phyloP scores from a whole-genome alignment of 2,888 invertebrate species.

The Papilio protenor region DNA sequence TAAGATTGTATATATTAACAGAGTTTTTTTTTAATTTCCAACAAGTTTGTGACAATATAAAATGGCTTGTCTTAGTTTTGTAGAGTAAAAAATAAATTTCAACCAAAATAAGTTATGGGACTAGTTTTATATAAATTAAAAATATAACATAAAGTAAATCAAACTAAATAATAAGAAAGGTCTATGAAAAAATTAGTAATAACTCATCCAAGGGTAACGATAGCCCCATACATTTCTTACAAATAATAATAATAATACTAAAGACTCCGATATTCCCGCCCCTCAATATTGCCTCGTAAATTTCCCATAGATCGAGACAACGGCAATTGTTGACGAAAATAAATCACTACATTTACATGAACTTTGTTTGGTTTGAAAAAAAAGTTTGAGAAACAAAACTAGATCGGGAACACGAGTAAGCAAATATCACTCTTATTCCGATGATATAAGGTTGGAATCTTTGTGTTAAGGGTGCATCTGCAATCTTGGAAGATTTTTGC shows the following conservation, averaged over 20 bases:
- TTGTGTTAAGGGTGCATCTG: slow-evolving; percentile 59
- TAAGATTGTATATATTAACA: no score
- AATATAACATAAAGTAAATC: not conserved
- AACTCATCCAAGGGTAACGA: slow-evolving; percentile 27
- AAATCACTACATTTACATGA: slow-evolving; percentile 76
- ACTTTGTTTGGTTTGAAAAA: slow-evolving; percentile 53
- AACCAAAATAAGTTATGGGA: not conserved
- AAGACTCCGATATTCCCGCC: slow-evolving; percentile 60
- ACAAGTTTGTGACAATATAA: not conserved
- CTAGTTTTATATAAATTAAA: not conserved
- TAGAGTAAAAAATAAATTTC: not conserved
- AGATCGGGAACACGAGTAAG: slow-evolving; percentile 61
- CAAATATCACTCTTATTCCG: slow-evolving; percentile 48
- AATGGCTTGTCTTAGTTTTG: not conserved
- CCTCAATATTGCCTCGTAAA: slow-evolving; percentile 75
- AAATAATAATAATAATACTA: slow-evolving; percentile 46
- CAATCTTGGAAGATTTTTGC: slow-evolving; percentile 65
- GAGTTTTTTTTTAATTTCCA: not conserved
- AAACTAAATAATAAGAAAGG: not conserved
- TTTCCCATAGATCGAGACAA: slow-evolving; percentile 75
- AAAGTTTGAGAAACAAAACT: slow-evolving; percentile 66
- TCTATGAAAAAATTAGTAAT: slow-evolving; percentile 22
- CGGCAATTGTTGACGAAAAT: slow-evolving; percentile 77
- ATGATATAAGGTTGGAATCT: slow-evolving; percentile 47
- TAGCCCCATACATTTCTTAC: slow-evolving; percentile 10